phyloP scores from a whole-genome alignment of 2,797 vertebrate genomes.

The Onychomys torridus region DNA sequence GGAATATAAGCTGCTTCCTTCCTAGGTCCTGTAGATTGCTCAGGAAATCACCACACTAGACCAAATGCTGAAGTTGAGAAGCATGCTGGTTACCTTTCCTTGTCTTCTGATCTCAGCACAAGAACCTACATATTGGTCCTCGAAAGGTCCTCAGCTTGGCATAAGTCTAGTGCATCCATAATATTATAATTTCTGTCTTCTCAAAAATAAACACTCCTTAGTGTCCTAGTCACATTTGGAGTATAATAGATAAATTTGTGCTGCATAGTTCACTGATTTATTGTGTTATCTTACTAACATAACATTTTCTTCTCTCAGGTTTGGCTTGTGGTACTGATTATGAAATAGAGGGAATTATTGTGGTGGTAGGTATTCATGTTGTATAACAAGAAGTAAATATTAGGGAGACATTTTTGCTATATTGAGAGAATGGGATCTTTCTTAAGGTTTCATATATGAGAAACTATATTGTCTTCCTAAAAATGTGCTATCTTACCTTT shows the following conservation, averaged over 20 bases:
- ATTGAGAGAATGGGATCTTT: not conserved
- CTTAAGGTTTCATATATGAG: not conserved
- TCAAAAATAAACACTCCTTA: not conserved
- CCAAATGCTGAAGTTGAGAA: not conserved
- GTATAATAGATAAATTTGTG: not conserved
- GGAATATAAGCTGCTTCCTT: not conserved
- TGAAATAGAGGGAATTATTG: constrained; percentile 4
- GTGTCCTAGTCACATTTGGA: not conserved
- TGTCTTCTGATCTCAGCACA: not conserved
- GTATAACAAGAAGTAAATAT: not conserved
- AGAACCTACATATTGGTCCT: not conserved
- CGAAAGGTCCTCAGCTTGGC: not conserved
- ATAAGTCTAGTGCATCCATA: not conserved
- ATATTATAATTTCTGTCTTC: not conserved
- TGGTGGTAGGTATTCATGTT: not conserved
- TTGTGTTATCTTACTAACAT: not conserved
- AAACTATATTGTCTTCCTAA: not conserved
- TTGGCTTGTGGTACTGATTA: constrained; percentile 9
- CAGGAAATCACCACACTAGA: not conserved
- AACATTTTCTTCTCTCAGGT: not conserved
- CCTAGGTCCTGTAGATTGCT: not conserved
- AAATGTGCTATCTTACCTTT: not conserved
- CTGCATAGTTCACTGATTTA: not conserved
- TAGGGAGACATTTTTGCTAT: not conserved
- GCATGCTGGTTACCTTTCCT: not conserved